Conservation (phyloP, 2,113 vertebrate species). For the Lonchura striata region DNA sequence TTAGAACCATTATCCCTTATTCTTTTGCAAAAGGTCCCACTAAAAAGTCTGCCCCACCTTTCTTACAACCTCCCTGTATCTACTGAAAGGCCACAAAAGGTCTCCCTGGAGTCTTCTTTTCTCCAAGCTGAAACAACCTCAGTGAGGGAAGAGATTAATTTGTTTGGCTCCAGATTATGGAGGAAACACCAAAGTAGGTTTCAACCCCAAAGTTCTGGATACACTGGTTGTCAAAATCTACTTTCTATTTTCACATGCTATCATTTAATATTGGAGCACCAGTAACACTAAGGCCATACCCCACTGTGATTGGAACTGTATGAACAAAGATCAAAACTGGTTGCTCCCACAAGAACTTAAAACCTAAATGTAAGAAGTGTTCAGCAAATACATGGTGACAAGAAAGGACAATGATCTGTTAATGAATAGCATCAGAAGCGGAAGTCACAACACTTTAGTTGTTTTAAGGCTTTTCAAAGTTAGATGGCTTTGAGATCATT, state of each 20-base stretch:
- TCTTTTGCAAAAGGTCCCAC: neutral
- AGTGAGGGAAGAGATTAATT: neutral
- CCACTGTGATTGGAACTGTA: neutral
- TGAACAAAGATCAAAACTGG: neutral
- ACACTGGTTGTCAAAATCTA: neutral
- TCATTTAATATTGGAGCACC: neutral
- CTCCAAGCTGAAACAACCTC: neutral
- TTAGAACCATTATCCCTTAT: neutral
- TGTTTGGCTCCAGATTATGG: neutral
- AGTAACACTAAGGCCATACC: neutral
- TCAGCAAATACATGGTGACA: neutral
- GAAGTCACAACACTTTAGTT: neutral
- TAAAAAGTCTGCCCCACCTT: neutral
- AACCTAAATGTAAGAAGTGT: neutral
- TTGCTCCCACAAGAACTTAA: neutral
- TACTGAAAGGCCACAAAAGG: neutral
- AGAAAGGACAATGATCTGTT: neutral
- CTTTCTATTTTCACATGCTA: neutral
- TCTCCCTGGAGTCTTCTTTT: neutral
- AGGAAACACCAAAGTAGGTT: neutral
- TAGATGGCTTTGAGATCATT: neutral
- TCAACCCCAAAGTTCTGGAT: neutral
- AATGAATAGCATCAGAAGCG: neutral
- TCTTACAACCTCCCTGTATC: neutral
- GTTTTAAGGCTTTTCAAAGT: neutral